Evolutionary conservation across 2,113 vertebrate species (phyloP), one percentile per base, ranked within the genome.

Genomic region (Albula glossodonta): DNA sequence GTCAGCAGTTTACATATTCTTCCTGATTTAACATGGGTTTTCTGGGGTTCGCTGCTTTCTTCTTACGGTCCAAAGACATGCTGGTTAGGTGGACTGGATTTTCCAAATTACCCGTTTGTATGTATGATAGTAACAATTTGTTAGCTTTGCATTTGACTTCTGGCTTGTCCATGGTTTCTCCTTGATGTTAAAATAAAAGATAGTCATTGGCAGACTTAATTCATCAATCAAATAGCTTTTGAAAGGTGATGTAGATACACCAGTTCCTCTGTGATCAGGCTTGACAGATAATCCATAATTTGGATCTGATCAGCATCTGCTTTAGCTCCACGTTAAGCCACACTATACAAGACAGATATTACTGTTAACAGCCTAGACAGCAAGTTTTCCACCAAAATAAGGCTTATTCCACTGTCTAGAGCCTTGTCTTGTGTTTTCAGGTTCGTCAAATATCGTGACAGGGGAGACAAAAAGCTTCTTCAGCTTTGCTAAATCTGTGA

Each of bases 381-480:
- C 85, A 60, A 56, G 51, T 22, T 84, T 83, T 84, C 83, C 85
- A 15, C 82, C 31, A 77, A 10, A 15, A 6, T 1, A 51, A 50
- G 12, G 3, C 78, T 5, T 8, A 0, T 19, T 63, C 60, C 52
- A 63, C 41, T 63, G 56, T 63, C 83, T 48, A 10, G 22, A 78
- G 8, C 15, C 51, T 51, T 80, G 80, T 90, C 70, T 74, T 91
- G 88, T 89, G 90, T 92, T 95, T 95, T 81, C 95, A 99, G 98
- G 98, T 90, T 98, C 98, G 15, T 99, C 98, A 92, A 99, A 98
- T 94, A 98, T 98, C 97, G 98, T 99, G 89, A 99, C 98, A 79
- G 98, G 98, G 90, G 98, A 99, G 94, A 99, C 98, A 92, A 99
- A 99, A 96, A 99, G 98, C 95, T 99, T 99, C 96, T 99, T 99